A percentile compares a stretch with the other conserved stretches of the same genome.
phyloP scores from a whole-genome alignment of 2,797 vertebrate genomes.

The Prunella strophiata region DNA sequence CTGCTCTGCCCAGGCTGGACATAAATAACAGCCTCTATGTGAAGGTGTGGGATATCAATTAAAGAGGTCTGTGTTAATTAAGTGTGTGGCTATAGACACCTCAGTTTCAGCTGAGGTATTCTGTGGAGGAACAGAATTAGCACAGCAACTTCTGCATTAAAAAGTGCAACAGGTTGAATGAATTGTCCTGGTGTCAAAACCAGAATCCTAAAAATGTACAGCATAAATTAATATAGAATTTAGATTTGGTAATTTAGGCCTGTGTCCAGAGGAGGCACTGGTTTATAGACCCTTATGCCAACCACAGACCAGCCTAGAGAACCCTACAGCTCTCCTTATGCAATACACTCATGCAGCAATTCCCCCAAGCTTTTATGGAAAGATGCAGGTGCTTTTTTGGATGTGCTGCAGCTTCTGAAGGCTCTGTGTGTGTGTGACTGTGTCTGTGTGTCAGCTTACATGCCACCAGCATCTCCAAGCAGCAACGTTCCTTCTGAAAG shows the following conservation, averaged over 20 bases:
- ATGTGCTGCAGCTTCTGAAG: neutral
- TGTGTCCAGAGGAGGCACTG: neutral
- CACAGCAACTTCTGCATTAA: neutral
- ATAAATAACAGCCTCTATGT: neutral
- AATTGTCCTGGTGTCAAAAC: neutral
- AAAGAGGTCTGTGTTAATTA: neutral
- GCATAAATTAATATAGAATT: neutral
- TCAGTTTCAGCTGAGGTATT: neutral
- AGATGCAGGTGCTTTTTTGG: neutral
- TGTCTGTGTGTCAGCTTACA: neutral
- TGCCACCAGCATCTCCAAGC: neutral
- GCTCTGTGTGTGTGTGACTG: neutral
- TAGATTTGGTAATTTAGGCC: neutral
- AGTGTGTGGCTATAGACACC: neutral
- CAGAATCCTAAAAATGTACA: neutral
- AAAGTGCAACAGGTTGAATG: neutral
- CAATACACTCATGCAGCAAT: neutral
- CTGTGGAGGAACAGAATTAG: neutral
- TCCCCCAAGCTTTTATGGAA: neutral
- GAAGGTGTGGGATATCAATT: neutral
- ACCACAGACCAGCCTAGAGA: neutral
- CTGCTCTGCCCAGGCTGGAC: neutral
- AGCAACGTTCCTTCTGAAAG: neutral
- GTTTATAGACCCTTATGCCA: neutral
- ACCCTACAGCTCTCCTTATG: neutral